Conservation (phyloP, 2,113 vertebrate species). For the Melanerpes formicivorus region DNA sequence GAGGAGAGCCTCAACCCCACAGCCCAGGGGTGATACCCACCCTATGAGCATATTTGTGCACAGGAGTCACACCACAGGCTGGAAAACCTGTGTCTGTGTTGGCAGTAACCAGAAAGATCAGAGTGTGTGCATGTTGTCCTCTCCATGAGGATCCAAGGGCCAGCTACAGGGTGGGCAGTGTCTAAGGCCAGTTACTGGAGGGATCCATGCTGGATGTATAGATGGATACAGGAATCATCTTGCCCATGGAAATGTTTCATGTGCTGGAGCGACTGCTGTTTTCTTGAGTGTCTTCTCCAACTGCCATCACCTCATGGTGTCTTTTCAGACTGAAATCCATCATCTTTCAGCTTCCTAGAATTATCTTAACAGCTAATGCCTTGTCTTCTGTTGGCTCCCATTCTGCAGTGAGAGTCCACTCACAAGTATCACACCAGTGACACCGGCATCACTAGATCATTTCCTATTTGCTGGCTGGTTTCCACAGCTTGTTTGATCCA, state of each 20-base stretch:
- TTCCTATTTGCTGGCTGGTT: neutral
- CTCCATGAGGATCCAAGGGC: neutral
- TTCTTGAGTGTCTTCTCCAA: neutral
- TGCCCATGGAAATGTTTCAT: neutral
- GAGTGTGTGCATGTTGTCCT: neutral
- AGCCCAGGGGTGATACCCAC: neutral
- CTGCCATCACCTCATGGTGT: accelerated
- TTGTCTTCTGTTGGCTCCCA: neutral
- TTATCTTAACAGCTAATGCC: neutral
- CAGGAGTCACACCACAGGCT: neutral
- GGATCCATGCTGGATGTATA: accelerated
- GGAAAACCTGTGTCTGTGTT: neutral
- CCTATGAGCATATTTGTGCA: neutral
- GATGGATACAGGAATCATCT: neutral
- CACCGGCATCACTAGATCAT: neutral
- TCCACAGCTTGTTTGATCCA: neutral
- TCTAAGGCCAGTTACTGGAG: neutral
- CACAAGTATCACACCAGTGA: neutral
- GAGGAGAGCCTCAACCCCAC: neutral
- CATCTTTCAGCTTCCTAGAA: neutral
- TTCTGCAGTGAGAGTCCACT: neutral
- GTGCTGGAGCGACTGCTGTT: neutral
- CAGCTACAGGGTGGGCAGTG: neutral
- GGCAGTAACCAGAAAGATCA: neutral
- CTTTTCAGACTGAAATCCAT: neutral